Evolutionary conservation across 2,113 vertebrate genomes (phyloP).

Genomic region (Nyctibius bracteatus): DNA sequence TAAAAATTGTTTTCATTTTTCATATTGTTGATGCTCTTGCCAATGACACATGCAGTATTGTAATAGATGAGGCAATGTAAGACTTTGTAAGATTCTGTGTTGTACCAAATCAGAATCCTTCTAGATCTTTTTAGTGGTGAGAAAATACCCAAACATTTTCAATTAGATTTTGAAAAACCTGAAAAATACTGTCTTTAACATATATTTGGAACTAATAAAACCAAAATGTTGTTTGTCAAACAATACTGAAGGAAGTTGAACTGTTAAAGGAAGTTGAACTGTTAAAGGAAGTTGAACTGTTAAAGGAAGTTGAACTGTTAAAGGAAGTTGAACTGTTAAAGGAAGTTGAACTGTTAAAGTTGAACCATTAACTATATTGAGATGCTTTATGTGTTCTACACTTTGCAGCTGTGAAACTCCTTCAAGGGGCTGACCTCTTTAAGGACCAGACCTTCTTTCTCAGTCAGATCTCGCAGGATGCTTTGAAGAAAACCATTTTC

Average conservation of each 20-base stretch:
- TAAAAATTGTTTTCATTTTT: not conserved
- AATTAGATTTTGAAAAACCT: not conserved
- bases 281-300: not conserved
- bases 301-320: too few relatives aligned
- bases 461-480: constrained; percentile 92
- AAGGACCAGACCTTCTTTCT: constrained; percentile 99
- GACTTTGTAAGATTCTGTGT: not conserved
- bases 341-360: too few relatives aligned
- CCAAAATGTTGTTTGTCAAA: not conserved
- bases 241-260: not conserved
- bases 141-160: not conserved
- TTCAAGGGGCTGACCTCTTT: constrained; percentile 83
- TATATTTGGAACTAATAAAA: not conserved
- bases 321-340: not conserved
- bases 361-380: too few relatives aligned
- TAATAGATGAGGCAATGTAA: not conserved
- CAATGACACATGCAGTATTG: not conserved
- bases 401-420: constrained; percentile 82
- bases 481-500: constrained; percentile 87
- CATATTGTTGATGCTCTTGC: not conserved
- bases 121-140: not conserved
- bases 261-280: not conserved
- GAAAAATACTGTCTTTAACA: not conserved
- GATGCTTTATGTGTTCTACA: not conserved
- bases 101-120: not conserved